Evolutionary conservation across 2,888 invertebrate species (phyloP).

Genomic region (Dryocosmus kuriphilus): DNA sequence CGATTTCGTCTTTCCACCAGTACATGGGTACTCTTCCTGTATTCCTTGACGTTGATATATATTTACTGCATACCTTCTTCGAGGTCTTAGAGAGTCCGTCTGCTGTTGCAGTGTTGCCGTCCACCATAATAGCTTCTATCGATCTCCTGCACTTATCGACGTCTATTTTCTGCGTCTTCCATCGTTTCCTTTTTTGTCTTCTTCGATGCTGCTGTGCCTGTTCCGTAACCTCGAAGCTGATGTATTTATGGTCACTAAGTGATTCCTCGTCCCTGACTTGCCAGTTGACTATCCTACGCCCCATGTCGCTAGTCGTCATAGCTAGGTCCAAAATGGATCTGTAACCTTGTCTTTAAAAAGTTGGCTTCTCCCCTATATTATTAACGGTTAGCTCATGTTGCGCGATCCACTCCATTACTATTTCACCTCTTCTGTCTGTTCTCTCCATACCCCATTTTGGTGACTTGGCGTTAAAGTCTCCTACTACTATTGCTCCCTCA

Average conservation of each 20-base stretch:
- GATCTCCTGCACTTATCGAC: not conserved
- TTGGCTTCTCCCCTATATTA: not conserved
- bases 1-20: not conserved
- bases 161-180: not conserved
- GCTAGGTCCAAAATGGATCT: conserved; percentile 54
- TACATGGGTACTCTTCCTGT: too few relatives aligned
- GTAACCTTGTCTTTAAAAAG: too few relatives aligned
- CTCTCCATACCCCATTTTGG: not conserved
- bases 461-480: too few relatives aligned
- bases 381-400: not conserved
- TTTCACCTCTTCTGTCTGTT: conserved; percentile 13
- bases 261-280: conserved; percentile 48
- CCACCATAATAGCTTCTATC: not conserved
- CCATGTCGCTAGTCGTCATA: conserved; percentile 42
- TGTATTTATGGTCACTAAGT: conserved; percentile 49
- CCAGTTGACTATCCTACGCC: conserved; percentile 41
- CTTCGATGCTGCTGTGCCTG: not conserved
- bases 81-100: not conserved
- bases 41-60: not conserved
- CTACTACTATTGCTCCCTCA: not conserved
- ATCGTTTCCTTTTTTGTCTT: not conserved
- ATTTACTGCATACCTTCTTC: too few relatives aligned
- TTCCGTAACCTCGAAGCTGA: not conserved
- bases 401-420: not conserved
- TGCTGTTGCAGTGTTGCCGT: not conserved